Base-by-base conservation (phyloP, 2,113 vertebrate species). In the Odontophorus gujanensis region DNA sequence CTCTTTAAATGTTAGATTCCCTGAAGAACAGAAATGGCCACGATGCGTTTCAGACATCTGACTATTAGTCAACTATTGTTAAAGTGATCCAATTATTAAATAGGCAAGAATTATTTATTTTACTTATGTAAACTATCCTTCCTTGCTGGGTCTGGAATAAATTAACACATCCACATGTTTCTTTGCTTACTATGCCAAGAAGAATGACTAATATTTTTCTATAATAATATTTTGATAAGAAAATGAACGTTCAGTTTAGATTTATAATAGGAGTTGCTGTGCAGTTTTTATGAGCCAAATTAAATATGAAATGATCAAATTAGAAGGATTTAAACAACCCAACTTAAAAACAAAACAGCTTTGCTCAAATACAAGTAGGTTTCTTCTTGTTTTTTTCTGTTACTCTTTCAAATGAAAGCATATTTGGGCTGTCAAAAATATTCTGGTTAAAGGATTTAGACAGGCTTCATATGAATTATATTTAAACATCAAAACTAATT, bases 211-310 rank as follows among this genome's bases (percentile, higher is more conserved):
- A 96, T 94, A 95, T 95, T 91, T 90, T 95, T 96, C 4, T 85
- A 95, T 90, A 95, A 90, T 89, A 95, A 92, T 96, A 93, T 95
- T 94, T 96, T 94, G 87, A 94, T 94, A 95, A 95, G 89, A 94
- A 95, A 92, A 95, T 89, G 66, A 96, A 89, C 72, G 62, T 84
- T 95, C 79, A 38, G 40, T 87, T 95, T 79, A 93, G 66, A 94
- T 92, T 97, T 84, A 58, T 66, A 95, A 94, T 86, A 88, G 65
- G 30, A 87, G 91, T 96, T 92, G 85, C 93, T 96, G 48, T 69
- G 81, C 89, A 40, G 21, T 92, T 94, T 93, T 71, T 84, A 82
- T 91, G 59, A 34, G 65, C 79, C 93, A 92, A 95, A 94, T 90
- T 76, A 92, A 94, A 92, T 85, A 93, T 65, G 81, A 95, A 93